phyloP scores from a whole-genome alignment of 2,113 vertebrate genomes.

The Peromyscus maniculatus region DNA sequence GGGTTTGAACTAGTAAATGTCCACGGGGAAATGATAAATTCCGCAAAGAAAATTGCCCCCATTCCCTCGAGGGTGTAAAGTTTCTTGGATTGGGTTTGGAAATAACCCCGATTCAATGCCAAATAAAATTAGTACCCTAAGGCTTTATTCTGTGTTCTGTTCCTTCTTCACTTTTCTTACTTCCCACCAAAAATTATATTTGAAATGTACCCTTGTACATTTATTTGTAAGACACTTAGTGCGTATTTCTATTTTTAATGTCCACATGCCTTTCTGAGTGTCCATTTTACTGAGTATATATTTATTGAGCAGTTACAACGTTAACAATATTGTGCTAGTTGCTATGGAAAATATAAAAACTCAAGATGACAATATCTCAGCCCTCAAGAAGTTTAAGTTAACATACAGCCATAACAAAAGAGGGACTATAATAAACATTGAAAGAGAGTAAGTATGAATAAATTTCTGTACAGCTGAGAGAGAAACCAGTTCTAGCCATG shows the following conservation, averaged over 20 bases:
- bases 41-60: background rate
- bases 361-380: slow-evolving; percentile 64
- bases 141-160: slow-evolving; percentile 27
- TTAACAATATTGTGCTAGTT: slow-evolving; percentile 71
- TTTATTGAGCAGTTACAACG: slow-evolving; percentile 71
- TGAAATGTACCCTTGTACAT: slow-evolving; percentile 44
- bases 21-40: background rate
- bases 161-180: slow-evolving; percentile 33
- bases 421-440: slow-evolving; percentile 68
- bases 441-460: slow-evolving; percentile 68
- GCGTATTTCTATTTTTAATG: slow-evolving; percentile 62
- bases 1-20: slow-evolving; percentile 52
- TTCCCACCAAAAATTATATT: slow-evolving; percentile 39
- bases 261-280: slow-evolving; percentile 56
- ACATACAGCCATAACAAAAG: slow-evolving; percentile 60
- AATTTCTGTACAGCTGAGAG: slow-evolving; percentile 64
- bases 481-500: slow-evolving; percentile 24
- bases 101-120: slow-evolving; percentile 31
- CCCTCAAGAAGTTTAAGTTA: slow-evolving; percentile 71
- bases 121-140: slow-evolving; percentile 7
- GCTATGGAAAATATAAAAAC: slow-evolving; percentile 67
- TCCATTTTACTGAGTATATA: slow-evolving; percentile 73
- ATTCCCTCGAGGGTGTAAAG: slow-evolving; percentile 42
- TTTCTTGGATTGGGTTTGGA: slow-evolving; percentile 64
- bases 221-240: slow-evolving; percentile 58